Percentiles rank a stretch among this genome's conserved stretches.
Conservation (phyloP, 2,113 vertebrate genomes). For the Nothobranchius furzeri region DNA sequence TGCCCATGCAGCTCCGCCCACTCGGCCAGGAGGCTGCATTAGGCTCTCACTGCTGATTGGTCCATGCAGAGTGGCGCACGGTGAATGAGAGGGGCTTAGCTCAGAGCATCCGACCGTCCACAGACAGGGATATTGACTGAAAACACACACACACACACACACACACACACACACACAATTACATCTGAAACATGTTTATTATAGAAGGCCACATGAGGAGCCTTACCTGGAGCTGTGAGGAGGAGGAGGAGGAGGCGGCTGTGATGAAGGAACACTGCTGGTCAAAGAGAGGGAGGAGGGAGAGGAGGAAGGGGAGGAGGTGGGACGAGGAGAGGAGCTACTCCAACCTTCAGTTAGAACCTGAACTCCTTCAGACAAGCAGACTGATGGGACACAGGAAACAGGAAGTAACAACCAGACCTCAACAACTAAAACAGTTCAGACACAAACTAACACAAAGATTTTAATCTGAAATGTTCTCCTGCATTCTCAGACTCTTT, state of each 20-base stretch:
- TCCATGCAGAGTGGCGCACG: conserved; percentile 70
- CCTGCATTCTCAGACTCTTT: too few species aligned
- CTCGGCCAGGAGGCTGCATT: conserved; percentile 76
- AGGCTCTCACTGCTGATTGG: conserved; percentile 77
- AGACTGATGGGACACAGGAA: conserved; percentile 9
- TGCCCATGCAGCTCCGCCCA: conserved; percentile 78
- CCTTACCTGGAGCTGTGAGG: conserved; percentile 80
- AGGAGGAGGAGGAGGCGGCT: conserved; percentile 56
- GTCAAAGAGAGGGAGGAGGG: conserved; percentile 78
- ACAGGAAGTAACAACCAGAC: neutral
- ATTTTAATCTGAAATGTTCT: too few species aligned
- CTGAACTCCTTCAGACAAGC: conserved; percentile 81
- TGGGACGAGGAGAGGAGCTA: conserved; percentile 69
- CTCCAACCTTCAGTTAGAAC: conserved; percentile 86
- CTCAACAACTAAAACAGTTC: too few species aligned
- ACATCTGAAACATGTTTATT: neutral
- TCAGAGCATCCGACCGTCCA: conserved; percentile 87
- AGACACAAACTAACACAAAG: too few species aligned
- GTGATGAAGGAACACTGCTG: conserved; percentile 62
- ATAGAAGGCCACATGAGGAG: neutral
- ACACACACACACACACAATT: conserved; percentile 8
- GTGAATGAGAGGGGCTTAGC: conserved; percentile 75
- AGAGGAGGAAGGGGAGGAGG: conserved; percentile 73
- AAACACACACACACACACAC: conserved; percentile 12
- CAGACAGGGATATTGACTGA: conserved; percentile 90